These are phyloP conservation scores for Neoniphon sammara DNA, from an alignment of 2,797 vertebrate genomes.

Conservation along the genomic window DNA sequence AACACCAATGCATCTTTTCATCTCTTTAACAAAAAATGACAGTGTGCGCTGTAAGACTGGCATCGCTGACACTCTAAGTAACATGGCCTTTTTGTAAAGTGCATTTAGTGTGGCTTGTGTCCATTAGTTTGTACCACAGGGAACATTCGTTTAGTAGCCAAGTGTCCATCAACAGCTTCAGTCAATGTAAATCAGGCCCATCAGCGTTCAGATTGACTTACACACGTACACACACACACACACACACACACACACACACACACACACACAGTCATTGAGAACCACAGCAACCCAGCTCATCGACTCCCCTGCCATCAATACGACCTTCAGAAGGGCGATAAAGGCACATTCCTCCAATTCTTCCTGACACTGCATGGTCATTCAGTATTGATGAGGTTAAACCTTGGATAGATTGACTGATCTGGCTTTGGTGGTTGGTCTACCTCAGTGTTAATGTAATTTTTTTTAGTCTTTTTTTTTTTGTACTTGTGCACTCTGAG, in stretches of 20 bases:
- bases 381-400: conserved; percentile 20
- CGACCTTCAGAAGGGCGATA: conserved; percentile 38
- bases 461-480: too few relatives aligned
- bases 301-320: conserved; percentile 26
- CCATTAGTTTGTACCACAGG: background rate
- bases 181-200: conserved; percentile 10
- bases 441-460: too few relatives aligned
- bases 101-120: conserved; percentile 1
- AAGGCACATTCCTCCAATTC: conserved; percentile 5
- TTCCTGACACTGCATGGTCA: background rate
- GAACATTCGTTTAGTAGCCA: background rate
- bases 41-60: background rate
- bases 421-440: background rate
- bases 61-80: background rate
- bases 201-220: background rate
- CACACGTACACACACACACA: background rate
- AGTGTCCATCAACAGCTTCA: conserved; percentile 31
- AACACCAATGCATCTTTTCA: too few relatives aligned
- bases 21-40: background rate
- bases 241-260: background rate
- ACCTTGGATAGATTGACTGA: conserved; percentile 7
- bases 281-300: conserved; percentile 21
- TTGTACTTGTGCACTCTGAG: too few relatives aligned
- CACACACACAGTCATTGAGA: background rate
- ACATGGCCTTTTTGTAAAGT: background rate